Percentiles rank a stretch among this genome's conserved stretches.
Conservation (phyloP, 1,140 invertebrate genomes). For the Apis dorsata region DNA sequence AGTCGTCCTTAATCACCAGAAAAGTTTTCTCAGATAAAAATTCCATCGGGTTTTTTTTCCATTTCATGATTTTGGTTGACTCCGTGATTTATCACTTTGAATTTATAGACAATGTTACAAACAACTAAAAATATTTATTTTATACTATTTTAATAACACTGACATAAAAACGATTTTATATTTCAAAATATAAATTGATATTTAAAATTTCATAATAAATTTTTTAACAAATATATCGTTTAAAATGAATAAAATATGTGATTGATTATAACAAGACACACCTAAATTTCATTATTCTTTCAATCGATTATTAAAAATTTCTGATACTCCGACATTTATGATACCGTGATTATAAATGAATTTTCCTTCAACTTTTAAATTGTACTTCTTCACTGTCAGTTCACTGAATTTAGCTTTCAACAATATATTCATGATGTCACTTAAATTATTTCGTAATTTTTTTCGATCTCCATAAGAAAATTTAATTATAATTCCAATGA, state of each 20-base stretch:
- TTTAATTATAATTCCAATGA: background rate
- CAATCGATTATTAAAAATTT: slow-evolving; percentile 6
- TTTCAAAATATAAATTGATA: background rate
- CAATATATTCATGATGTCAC: slow-evolving; percentile 19
- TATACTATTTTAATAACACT: background rate
- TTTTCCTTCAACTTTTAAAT: slow-evolving; percentile 5
- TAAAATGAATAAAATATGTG: background rate
- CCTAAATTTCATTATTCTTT: slow-evolving; percentile 25
- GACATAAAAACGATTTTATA: background rate
- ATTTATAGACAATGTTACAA: background rate
- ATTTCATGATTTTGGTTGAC: slow-evolving; percentile 66
- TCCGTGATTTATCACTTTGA: slow-evolving; percentile 15
- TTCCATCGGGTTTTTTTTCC: slow-evolving; percentile 64
- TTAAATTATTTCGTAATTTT: background rate
- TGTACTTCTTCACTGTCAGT: background rate
- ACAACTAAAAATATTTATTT: background rate
- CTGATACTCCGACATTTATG: background rate
- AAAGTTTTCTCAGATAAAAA: slow-evolving; percentile 72
- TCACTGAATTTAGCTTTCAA: slow-evolving; percentile 28
- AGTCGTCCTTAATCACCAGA: slow-evolving; percentile 69
- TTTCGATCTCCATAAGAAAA: background rate
- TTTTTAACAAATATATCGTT: background rate
- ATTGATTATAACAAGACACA: background rate
- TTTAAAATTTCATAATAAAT: slow-evolving; percentile 16
- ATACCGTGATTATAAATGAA: slow-evolving; percentile 7